phyloP scores from a whole-genome alignment of 2,888 invertebrate genomes.

The Aphodius sticticus region DNA sequence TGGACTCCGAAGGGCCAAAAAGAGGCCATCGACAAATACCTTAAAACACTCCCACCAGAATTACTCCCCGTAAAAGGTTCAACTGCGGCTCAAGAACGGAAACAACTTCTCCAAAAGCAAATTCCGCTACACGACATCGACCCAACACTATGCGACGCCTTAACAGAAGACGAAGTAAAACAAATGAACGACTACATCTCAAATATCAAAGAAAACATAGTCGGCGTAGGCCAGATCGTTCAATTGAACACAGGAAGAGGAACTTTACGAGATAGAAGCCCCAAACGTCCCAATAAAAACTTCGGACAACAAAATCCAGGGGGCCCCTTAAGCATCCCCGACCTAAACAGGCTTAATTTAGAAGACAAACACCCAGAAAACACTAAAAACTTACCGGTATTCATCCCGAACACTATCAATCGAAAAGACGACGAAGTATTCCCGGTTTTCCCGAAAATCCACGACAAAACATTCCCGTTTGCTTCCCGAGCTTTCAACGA shows the following conservation, averaged over 20 bases:
- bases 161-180: slow-evolving; percentile 59
- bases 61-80: slow-evolving; percentile 84
- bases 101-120: slow-evolving; percentile 84
- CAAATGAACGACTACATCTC: slow-evolving; percentile 59
- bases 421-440: slow-evolving; percentile 32
- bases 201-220: slow-evolving; percentile 57
- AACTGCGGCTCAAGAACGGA: slow-evolving; percentile 78
- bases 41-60: slow-evolving; percentile 69
- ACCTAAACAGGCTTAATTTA: slow-evolving; percentile 29
- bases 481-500: slow-evolving; percentile 28
- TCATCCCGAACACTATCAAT: slow-evolving; percentile 24
- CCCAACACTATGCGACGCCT: slow-evolving; percentile 65
- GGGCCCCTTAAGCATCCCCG: slow-evolving; percentile 12
- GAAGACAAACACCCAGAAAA: slow-evolving; percentile 29
- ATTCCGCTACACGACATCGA: slow-evolving; percentile 86
- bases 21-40: slow-evolving; percentile 57
- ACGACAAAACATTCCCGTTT: slow-evolving; percentile 32
- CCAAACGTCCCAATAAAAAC: slow-evolving; percentile 27
- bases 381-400: slow-evolving; percentile 31
- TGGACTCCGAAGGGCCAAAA: slow-evolving; percentile 59
- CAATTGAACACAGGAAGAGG: slow-evolving; percentile 45
- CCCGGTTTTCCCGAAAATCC: slow-evolving; percentile 29
- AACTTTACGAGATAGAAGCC: slow-evolving; percentile 37
- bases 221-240: slow-evolving; percentile 57
- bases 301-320: slow-evolving; percentile 27